phyloP scores from a whole-genome alignment of 2,888 invertebrate species.

The Rhagium mordax region DNA sequence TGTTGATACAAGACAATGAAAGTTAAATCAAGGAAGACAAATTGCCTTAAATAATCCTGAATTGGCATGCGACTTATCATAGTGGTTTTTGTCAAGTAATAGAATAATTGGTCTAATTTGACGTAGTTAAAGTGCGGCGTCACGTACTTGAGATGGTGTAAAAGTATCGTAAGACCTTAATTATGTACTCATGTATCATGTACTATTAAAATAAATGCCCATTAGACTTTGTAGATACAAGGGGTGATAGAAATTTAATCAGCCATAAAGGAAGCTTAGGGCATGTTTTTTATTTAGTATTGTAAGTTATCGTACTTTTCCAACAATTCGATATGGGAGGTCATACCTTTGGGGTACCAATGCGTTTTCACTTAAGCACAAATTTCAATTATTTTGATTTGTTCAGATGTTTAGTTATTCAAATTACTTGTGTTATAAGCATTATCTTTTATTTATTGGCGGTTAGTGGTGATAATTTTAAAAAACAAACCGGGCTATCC shows the following conservation, averaged over 20 bases:
- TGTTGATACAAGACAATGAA: neutral
- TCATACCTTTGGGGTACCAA: neutral
- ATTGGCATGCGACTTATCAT: constrained; percentile 17
- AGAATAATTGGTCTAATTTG: constrained; percentile 34
- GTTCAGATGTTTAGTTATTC: neutral
- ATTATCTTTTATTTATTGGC: neutral
- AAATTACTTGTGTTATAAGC: neutral
- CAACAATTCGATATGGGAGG: neutral
- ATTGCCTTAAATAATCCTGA: constrained; percentile 11
- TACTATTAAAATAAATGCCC: neutral
- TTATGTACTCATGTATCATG: neutral
- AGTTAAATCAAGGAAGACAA: neutral
- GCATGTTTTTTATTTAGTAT: too few relatives aligned
- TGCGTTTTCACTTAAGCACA: neutral
- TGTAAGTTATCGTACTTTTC: too few relatives aligned
- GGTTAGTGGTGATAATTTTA: neutral
- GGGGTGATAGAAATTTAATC: too few relatives aligned
- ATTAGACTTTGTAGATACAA: neutral
- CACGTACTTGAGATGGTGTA: constrained; percentile 28
- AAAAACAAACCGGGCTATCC: neutral
- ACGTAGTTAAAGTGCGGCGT: constrained; percentile 33
- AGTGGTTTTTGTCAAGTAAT: constrained; percentile 27
- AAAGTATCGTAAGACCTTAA: neutral
- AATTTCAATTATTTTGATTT: neutral
- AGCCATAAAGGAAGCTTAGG: too few relatives aligned